Evolutionary conservation across 2,797 vertebrate species (phyloP), one percentile per base, ranked within the genome.

Genomic region (Thalassophryne amazonica): DNA sequence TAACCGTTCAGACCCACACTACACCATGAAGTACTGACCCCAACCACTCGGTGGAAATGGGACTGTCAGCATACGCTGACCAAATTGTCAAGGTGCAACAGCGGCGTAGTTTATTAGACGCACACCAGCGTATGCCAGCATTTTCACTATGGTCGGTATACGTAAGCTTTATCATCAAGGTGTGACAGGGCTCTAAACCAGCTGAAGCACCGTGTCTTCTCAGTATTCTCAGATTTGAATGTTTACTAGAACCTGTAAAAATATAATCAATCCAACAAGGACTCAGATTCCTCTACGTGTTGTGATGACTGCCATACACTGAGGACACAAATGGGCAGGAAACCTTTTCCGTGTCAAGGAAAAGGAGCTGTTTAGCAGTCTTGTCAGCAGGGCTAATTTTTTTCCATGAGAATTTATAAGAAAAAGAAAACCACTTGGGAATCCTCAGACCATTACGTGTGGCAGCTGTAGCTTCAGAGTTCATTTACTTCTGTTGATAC

Each of bases 361-460:
- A 57, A 48, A 42, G 20, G 22, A 24, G 27, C 57, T 54, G 51
- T 72, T 81, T 76, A 73, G 59, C 63, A 48, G 69, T 61, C 60
- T 66, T 63, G 61, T 69, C 68, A 60, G 47, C 22, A 29, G 68
- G 50, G 53, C 40, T 56, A 59, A 62, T 52, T 70, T 65, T 74
- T 60, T 72, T 62, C 57, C 14, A 14, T 67, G 50, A 42, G 41
- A 56, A 77, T 81, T 81, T 81, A 85, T 73, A 62, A 51, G 60
- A 68, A 69, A 40, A 80, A 57, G 38, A 66, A 25, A 52, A 61
- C 28, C 61, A 53, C 60, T 60, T 63, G 54, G 59, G 69, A 78
- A 39, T 38, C 36, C 54, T 76, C 53, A 78, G 47, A 25, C 23
- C 12, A 7, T 35, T 55, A 45, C 32, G 12, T 28, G n/a, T 52